Conservation (phyloP, 2,888 invertebrate genomes). For the Petrophora chlorosata region DNA sequence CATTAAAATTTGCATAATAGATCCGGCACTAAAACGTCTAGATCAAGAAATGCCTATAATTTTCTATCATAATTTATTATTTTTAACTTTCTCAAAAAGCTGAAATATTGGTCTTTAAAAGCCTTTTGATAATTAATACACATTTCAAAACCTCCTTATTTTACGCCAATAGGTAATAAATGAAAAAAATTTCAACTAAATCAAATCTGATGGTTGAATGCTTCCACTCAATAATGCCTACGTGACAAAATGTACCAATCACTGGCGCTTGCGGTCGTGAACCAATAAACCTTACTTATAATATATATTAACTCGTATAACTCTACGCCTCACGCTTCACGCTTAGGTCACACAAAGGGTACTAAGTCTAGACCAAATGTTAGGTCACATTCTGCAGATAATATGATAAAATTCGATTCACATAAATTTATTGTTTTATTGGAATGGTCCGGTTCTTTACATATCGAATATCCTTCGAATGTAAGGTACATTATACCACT, state of each 20-base stretch:
- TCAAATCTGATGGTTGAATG: slow-evolving; percentile 35
- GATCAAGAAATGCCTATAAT: no score
- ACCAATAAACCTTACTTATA: slow-evolving; percentile 16
- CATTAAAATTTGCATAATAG: neutral
- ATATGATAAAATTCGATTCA: slow-evolving; percentile 29
- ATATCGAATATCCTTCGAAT: neutral
- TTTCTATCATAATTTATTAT: no score
- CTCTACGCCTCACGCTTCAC: slow-evolving; percentile 4
- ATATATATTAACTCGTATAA: neutral
- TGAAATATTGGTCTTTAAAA: no score
- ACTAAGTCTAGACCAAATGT: slow-evolving; percentile 29
- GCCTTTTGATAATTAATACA: slow-evolving; percentile 1
- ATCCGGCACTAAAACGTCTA: no score
- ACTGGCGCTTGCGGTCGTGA: slow-evolving; percentile 15
- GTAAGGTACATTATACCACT: no score
- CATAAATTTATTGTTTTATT: slow-evolving; percentile 23
- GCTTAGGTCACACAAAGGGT: slow-evolving; percentile 34
- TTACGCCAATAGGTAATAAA: slow-evolving; percentile 21
- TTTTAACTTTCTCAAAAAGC: no score
- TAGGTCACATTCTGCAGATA: slow-evolving; percentile 30
- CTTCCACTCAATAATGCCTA: slow-evolving; percentile 25
- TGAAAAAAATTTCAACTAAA: slow-evolving; percentile 24
- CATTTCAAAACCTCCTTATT: slow-evolving; percentile 27
- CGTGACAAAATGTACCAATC: slow-evolving; percentile 32
- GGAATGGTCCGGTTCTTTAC: slow-evolving; percentile 3